Percentiles rank a stretch among this genome's conserved stretches.
Evolutionary conservation across 1,140 invertebrate species (phyloP).

Genomic region (Drosophila orena): DNA sequence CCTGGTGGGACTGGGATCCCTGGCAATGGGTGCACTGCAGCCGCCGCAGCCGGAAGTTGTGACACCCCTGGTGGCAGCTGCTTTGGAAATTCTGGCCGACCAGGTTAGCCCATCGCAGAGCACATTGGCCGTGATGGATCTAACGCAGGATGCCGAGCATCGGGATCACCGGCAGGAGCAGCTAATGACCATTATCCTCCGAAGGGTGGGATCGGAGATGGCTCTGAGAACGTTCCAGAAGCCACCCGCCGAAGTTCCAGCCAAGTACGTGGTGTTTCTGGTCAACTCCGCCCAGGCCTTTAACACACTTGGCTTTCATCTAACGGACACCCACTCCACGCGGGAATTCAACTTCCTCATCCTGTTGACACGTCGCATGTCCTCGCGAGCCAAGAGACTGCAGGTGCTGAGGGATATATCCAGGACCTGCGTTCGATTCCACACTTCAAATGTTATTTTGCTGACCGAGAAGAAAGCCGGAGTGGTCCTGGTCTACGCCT

Average conservation of each 20-base stretch:
- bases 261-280: constrained; percentile 46
- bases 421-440: constrained; percentile 29
- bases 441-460: constrained; percentile 56
- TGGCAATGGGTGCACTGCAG: constrained; percentile 19
- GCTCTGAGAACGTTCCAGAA: constrained; percentile 36
- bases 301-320: constrained; percentile 34
- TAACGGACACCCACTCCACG: constrained; percentile 30
- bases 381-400: not conserved
- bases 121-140: constrained; percentile 47
- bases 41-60: not conserved
- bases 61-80: constrained; percentile 26
- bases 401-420: constrained; percentile 44
- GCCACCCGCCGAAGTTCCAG: constrained; percentile 24
- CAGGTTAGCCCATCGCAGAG: constrained; percentile 39
- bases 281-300: constrained; percentile 52
- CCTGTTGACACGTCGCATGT: constrained; percentile 26
- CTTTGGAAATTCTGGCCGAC: constrained; percentile 36
- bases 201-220: constrained; percentile 15
- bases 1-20: constrained; percentile 6
- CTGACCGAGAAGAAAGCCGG: constrained; percentile 29
- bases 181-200: constrained; percentile 32
- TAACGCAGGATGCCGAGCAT: not conserved
- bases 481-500: constrained; percentile 47
- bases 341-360: constrained; percentile 64
- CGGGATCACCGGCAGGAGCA: constrained; percentile 16